Evolutionary conservation across 1,140 invertebrate species (phyloP), one percentile per base, ranked within the genome.

Genomic region (Streblospio benedicti): DNA sequence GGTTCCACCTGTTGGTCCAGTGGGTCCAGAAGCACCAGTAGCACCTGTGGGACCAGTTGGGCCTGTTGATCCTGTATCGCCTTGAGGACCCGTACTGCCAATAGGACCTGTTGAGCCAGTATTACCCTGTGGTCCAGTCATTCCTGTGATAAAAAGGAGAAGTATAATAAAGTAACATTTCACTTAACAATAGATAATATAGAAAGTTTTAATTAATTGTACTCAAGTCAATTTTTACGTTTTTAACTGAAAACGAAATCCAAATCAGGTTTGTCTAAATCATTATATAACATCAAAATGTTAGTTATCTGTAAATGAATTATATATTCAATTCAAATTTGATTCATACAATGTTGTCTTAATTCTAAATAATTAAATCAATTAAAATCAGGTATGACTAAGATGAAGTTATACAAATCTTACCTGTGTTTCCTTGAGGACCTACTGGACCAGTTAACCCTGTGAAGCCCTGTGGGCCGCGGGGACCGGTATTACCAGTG

Each of bases 41-140:
- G n/a, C 20, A 20, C 53, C 53, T 52, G 62, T 57, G 14, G 57
- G 35, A 32, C 65, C 65, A 41, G 45, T 51, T 14, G 44, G 33
- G 25, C 64, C 64, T 4, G 33, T 31, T 23, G n/a, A 35, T 5
- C 64, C 64, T 54, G 32, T 54, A 25, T 50, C 41, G 31, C 61
- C 64, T 53, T 41, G 51, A 27, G 53, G 50, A 28, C 54, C 54
- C 18, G 20, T 57, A 20, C 25, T 20, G 4, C 54, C 57, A 28
- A 28, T 12, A 0, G 44, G 35, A 31, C 57, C 57, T n/a, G 44
- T 32, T 18, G 30, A 3, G 25, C 57, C 57, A 55, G 30, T 28
- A 6, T 25, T 14, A 16, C 59, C 59, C n/a, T 51, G 50, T 16
- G 32, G 18, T 41, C 59, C 59, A 28, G 35, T 59, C 1, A 20